Base-by-base conservation (phyloP, 2,888 invertebrate species). In the Yponomeuta evonymella region DNA sequence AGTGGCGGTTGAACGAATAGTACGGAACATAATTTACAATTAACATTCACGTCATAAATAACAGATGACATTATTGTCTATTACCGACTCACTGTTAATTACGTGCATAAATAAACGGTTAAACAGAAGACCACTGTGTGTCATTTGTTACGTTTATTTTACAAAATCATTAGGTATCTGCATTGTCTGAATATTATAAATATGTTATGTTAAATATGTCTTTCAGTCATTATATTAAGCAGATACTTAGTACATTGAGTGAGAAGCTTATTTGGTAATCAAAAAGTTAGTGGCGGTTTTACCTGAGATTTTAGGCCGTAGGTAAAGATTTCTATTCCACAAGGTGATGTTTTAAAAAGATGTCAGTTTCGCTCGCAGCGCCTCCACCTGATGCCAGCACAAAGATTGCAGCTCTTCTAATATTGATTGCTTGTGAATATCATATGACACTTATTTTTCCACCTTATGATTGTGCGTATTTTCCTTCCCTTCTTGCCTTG, bases 361-460 rank as follows among this genome's bases (percentile, higher is more conserved):
- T 30, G 65, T 65, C 65, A 33, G 30, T 65, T 33, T 65, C 65
- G 48, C 36, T 67, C 9, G n/a, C 51, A 9, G 11, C 2, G n/a
- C 30, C 15, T 8, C 30, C 70, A 36, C 62, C 70, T 51, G 88
- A 89, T 88, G 79, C 80, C 79, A 79, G 51, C 83, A 84, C 88
- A 89, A 90, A 89, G 89, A 88, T 89, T 88, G 90, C 88, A 89
- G 79, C 90, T 91, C 82, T 81, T 91, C 82, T 91, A 91, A 91
- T 92, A 91, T 92, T 91, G 90, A 92, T 91, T 88, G 83, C 87
- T 79, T 82, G 88, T 91, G 90, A 91, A 92, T 91, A 90, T 87
- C 85, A 84, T 85, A 90, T 85, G 84, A 77, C 79, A 77, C 78
- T 84, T 85, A 83, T 86, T 86, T 83, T 81, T 75, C 78, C 75